phyloP scores from a whole-genome alignment of 2,888 invertebrate species.

The Pyralis farinalis region DNA sequence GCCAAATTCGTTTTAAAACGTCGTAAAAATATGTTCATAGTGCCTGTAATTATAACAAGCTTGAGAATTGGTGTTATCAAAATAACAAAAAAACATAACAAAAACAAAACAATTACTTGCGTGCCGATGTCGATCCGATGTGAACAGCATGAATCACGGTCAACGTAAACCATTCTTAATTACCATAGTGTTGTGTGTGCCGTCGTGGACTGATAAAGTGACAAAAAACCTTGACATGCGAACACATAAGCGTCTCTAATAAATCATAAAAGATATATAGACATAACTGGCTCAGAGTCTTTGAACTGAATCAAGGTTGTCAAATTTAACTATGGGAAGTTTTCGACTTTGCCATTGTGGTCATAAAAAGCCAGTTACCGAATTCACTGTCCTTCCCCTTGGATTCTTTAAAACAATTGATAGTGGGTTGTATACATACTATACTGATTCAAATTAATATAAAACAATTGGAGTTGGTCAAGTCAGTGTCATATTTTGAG shows the following conservation, averaged over 20 bases:
- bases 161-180: constrained; percentile 23
- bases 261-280: constrained; percentile 42
- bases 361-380: too few species aligned
- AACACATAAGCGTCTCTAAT: constrained; percentile 37
- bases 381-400: too few species aligned
- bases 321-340: constrained; percentile 5
- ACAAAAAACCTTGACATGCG: constrained; percentile 52
- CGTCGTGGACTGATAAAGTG: constrained; percentile 23
- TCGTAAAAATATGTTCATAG: too few species aligned
- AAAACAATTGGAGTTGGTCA: neutral
- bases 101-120: constrained; percentile 27
- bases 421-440: too few species aligned
- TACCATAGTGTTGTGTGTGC: constrained; percentile 26
- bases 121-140: constrained; percentile 27
- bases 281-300: constrained; percentile 40
- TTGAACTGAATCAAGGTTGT: constrained; percentile 65
- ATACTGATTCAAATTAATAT: too few species aligned
- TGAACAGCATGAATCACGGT: constrained; percentile 32
- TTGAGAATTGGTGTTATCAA: neutral
- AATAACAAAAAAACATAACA: constrained; percentile 11
- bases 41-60: too few species aligned
- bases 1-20: too few species aligned
- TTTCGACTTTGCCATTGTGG: neutral
- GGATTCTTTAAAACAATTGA: too few species aligned
- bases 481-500: neutral